phyloP scores from a whole-genome alignment of 2,888 invertebrate species.

The Oscheius sp. region DNA sequence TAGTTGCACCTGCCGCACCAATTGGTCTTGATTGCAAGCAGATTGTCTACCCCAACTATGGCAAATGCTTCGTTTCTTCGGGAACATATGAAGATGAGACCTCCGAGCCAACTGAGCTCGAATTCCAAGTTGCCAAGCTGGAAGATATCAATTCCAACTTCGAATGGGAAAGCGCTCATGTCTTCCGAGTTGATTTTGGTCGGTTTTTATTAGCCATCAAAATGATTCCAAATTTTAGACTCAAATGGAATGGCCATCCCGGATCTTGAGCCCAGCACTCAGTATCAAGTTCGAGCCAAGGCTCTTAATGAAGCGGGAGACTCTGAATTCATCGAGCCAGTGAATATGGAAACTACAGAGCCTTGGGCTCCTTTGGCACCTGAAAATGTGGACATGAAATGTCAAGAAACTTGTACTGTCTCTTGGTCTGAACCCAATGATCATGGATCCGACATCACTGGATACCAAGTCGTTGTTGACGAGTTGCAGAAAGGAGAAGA shows the following conservation, averaged over 20 bases:
- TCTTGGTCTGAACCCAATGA: constrained; percentile 61
- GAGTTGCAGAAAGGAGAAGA: constrained; percentile 36
- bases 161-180: constrained; percentile 40
- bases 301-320: constrained; percentile 59
- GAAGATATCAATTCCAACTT: constrained; percentile 42
- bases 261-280: constrained; percentile 43
- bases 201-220: too few relatives aligned
- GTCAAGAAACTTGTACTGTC: constrained; percentile 53
- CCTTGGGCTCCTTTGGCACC: constrained; percentile 58
- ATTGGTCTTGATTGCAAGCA: constrained; percentile 49
- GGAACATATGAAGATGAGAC: constrained; percentile 34
- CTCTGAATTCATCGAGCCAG: constrained; percentile 46
- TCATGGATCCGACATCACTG: constrained; percentile 53
- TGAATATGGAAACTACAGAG: constrained; percentile 52
- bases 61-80: constrained; percentile 42
- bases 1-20: constrained; percentile 47
- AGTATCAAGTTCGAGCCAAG: constrained; percentile 49
- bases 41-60: constrained; percentile 55
- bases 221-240: constrained; percentile 22
- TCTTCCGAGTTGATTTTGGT: constrained; percentile 28
- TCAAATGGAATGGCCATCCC: constrained; percentile 38
- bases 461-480: constrained; percentile 44
- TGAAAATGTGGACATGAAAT: constrained; percentile 41
- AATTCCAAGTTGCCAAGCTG: constrained; percentile 36
- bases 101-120: constrained; percentile 38